phyloP scores from a whole-genome alignment of 2,113 vertebrate species.

The Tricholaema leucomelas region DNA sequence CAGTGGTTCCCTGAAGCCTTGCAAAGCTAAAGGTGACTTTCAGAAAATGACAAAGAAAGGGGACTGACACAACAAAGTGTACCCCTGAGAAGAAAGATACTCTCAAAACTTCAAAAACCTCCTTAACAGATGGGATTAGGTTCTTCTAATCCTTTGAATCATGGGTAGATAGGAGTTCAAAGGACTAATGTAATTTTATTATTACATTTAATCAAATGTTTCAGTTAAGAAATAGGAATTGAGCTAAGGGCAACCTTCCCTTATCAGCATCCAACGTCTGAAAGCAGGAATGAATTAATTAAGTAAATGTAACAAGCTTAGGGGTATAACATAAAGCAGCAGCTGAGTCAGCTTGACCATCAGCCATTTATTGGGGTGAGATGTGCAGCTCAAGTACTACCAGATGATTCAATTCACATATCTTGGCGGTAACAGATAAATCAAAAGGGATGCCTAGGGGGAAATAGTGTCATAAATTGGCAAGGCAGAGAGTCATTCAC shows the following conservation, averaged over 20 bases:
- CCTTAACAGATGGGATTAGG: conserved; percentile 45
- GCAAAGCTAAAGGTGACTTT: neutral
- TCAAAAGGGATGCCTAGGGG: conserved; percentile 27
- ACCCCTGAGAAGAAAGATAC: conserved; percentile 8
- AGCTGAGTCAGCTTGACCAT: conserved; percentile 56
- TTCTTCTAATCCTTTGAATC: conserved; percentile 44
- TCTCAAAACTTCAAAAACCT: conserved; percentile 41
- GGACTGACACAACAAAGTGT: neutral
- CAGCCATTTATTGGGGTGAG: conserved; percentile 4
- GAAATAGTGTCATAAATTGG: conserved; percentile 41
- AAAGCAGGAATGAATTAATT: conserved; percentile 58
- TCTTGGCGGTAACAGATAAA: conserved; percentile 46
- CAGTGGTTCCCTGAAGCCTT: neutral
- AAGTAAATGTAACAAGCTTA: conserved; percentile 49
- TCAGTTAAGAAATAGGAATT: conserved; percentile 55
- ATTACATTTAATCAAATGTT: conserved; percentile 56
- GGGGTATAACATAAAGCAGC: conserved; percentile 22
- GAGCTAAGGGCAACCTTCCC: conserved; percentile 32
- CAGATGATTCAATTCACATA: conserved; percentile 49
- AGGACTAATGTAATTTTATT: conserved; percentile 62
- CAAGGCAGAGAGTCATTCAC: conserved; percentile 21
- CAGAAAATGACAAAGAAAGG: neutral
- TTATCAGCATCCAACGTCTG: conserved; percentile 32
- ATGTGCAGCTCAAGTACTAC: conserved; percentile 40
- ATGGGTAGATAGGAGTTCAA: conserved; percentile 43